Base-by-base conservation (phyloP, 2,888 invertebrate genomes). In the Elegia similella region DNA sequence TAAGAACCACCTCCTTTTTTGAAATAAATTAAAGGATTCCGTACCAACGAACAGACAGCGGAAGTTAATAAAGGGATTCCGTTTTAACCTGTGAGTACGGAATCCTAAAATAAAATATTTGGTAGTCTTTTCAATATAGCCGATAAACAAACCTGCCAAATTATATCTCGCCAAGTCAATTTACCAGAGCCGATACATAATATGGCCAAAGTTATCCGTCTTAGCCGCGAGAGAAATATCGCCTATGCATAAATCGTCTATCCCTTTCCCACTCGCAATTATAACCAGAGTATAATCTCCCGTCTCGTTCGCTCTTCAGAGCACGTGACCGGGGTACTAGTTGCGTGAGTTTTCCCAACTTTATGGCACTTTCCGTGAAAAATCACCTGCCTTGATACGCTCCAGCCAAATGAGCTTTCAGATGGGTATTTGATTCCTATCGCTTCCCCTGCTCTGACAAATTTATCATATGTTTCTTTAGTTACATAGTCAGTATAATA, bases 321-420 rank as follows among this genome's bases (percentile, higher is more conserved):
- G 72, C 65, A 86, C 88, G 88, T 88, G 88, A 86, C 80, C 68
- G 56, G 88, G 62, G 64, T 88, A 81, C 85, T 77, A 84, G 81
- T 75, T 60, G 64, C 63, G 52, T 59, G 74, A 80, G 77, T 78
- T 82, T 78, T 77, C 78, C 81, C 73, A 75, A 73, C 71, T 81
- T 82, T 82, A 85, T 82, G 76, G 80, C 75, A 77, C 76, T 82
- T 82, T 78, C 76, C 75, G 76, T 86, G 86, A 87, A 87, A 86
- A 87, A 86, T 84, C 79, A 86, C 86, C 86, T 84, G 82, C 64
- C 66, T 63, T 68, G 73, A 73, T 75, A 70, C 66, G 62, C 59
- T 63, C 64, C 66, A 66, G 70, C 69, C 67, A 80, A 82, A 85
- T 82, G 78, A 84, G 79, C 72, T 80, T 73, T 65, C 63, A 55